Evolutionary conservation across 2,113 vertebrate genomes (phyloP).

Genomic region (Mesocricetus auratus): DNA sequence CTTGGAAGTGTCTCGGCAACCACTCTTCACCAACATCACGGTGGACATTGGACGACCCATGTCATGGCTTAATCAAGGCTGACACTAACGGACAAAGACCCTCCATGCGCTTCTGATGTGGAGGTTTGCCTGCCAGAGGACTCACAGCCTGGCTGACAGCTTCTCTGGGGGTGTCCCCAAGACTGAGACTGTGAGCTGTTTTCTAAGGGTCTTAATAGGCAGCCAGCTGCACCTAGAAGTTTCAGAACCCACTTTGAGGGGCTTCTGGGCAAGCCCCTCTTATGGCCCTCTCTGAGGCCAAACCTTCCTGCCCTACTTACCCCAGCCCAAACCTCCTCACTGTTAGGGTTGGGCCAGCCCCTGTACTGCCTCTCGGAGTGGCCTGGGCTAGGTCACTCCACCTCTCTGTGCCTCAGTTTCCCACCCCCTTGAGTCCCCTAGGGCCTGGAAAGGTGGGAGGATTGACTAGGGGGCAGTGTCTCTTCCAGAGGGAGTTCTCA

Average conservation of each 20-base stretch:
- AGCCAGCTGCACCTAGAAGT: conserved; percentile 70
- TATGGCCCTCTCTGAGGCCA: conserved; percentile 67
- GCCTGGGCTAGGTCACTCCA: conserved; percentile 80
- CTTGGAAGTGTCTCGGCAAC: conserved; percentile 92
- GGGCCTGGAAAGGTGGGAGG: conserved; percentile 78
- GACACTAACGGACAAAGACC: conserved; percentile 70
- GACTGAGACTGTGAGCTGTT: conserved; percentile 71
- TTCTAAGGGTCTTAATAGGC: conserved; percentile 64
- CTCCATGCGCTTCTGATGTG: background rate
- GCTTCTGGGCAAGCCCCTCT: conserved; percentile 65
- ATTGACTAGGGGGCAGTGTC: conserved; percentile 75
- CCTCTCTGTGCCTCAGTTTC: conserved; percentile 84
- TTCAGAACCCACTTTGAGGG: conserved; percentile 73
- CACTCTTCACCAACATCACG: conserved; percentile 97
- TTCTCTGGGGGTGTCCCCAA: background rate
- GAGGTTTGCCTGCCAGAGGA: conserved; percentile 67
- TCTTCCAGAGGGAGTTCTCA: conserved; percentile 78
- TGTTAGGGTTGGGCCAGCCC: conserved; percentile 79
- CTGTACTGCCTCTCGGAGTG: conserved; percentile 83
- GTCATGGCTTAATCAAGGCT: conserved; percentile 92
- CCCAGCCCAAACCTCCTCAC: conserved; percentile 65
- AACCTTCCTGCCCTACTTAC: conserved; percentile 38
- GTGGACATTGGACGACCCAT: conserved; percentile 97
- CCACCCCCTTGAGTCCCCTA: conserved; percentile 73
- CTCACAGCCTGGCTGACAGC: conserved; percentile 66